These are phyloP conservation scores for Chloropsis cyanopogon DNA, from an alignment of 2,113 vertebrate species.

Conservation along the genomic window DNA sequence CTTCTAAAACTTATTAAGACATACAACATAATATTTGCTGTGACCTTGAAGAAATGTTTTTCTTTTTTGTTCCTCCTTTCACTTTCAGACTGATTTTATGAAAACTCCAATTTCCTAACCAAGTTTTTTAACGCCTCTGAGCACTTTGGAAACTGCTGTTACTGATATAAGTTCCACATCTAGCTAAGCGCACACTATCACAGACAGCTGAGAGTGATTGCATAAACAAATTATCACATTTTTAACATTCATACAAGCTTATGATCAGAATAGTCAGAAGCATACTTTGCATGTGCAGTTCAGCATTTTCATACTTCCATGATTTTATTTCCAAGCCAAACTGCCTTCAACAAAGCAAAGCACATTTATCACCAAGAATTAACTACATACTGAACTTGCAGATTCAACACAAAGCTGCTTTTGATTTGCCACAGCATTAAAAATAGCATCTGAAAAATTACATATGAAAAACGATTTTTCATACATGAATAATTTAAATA, in stretches of 20 bases:
- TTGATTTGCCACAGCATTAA: conserved; percentile 30
- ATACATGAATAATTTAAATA: conserved; percentile 8
- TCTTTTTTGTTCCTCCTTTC: neutral
- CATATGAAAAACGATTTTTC: neutral
- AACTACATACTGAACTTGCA: neutral
- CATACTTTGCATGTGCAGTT: conserved; percentile 25
- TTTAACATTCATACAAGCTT: conserved; percentile 31
- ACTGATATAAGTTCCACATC: neutral
- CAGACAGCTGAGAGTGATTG: neutral
- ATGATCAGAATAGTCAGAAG: neutral
- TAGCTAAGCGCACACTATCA: conserved; percentile 1
- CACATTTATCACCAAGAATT: neutral
- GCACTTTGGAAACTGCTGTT: neutral
- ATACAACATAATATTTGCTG: neutral
- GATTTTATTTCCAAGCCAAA: conserved; percentile 47
- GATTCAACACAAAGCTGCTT: conserved; percentile 52
- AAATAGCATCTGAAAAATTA: conserved; percentile 43
- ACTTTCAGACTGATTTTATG: neutral
- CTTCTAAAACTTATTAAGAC: neutral
- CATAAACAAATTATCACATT: conserved; percentile 9
- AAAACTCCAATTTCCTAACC: neutral
- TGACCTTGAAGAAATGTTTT: neutral
- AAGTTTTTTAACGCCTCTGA: neutral
- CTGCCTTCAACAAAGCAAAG: conserved; percentile 36
- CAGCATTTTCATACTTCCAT: conserved; percentile 39